Conservation (phyloP, 2,888 invertebrate species). For the Limnephilus marmoratus region DNA sequence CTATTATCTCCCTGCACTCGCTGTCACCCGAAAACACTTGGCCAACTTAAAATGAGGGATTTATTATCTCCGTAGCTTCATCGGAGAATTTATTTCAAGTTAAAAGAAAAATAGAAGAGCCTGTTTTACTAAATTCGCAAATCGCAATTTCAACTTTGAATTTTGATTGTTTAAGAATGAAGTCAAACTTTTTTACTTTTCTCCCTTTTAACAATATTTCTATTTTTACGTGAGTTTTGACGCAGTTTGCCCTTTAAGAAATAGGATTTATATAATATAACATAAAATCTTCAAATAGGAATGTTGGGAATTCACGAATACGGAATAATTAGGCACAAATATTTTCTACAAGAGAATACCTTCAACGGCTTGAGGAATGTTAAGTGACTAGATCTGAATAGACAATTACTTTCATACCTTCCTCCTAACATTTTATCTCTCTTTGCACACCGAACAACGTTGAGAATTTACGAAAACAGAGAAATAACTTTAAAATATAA, state of each 20-base stretch:
- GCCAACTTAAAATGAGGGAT: slow-evolving; percentile 25
- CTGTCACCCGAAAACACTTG: slow-evolving; percentile 23
- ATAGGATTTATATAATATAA: not conserved
- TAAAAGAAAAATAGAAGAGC: slow-evolving; percentile 35
- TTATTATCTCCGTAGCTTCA: slow-evolving; percentile 27
- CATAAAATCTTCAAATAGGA: not conserved
- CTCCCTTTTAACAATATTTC: not conserved
- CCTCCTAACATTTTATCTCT: no score
- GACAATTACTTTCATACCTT: no score
- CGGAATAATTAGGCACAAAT: not conserved
- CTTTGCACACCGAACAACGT: no score
- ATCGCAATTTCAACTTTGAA: not conserved
- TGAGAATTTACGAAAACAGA: no score
- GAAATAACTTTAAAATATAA: no score
- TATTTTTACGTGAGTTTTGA: not conserved
- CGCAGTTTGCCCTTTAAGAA: not conserved
- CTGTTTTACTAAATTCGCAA: slow-evolving; percentile 3
- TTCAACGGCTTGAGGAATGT: no score
- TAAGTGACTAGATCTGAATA: no score
- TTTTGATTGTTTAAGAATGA: not conserved
- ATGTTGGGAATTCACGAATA: not conserved
- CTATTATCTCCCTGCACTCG: slow-evolving; percentile 17
- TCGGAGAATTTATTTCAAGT: slow-evolving; percentile 12
- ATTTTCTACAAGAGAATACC: not conserved
- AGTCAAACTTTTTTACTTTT: not conserved